Evolutionary conservation across 2,888 invertebrate species (phyloP).

Genomic region (Lottia scabra): DNA sequence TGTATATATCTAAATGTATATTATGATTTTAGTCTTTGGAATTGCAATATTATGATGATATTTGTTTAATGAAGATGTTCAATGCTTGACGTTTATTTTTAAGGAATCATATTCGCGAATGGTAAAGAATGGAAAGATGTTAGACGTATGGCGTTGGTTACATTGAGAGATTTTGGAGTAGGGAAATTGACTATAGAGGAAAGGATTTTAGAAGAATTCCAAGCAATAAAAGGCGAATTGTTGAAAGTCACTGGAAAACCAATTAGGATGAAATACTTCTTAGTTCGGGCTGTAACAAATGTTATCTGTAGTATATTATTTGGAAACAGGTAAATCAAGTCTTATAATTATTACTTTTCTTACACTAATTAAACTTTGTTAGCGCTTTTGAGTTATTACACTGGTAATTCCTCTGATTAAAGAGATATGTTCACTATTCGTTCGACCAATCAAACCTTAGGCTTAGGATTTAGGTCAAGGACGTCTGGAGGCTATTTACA

Average conservation of each 20-base stretch:
- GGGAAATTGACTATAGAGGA: conserved; percentile 49
- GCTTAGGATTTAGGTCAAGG: too few relatives aligned
- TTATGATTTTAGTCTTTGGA: too few relatives aligned
- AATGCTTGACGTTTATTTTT: neutral
- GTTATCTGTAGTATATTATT: conserved; percentile 56
- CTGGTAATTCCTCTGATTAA: too few relatives aligned
- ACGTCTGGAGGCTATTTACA: too few relatives aligned
- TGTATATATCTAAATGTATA: too few relatives aligned
- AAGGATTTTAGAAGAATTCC: conserved; percentile 41
- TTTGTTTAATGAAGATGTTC: too few relatives aligned
- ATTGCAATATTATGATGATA: too few relatives aligned
- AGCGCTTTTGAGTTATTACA: too few relatives aligned
- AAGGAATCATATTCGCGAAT: conserved; percentile 48
- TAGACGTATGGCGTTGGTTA: conserved; percentile 41
- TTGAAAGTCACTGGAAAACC: conserved; percentile 28
- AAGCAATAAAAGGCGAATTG: conserved; percentile 35
- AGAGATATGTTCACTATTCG: too few relatives aligned
- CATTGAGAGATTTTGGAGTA: conserved; percentile 52
- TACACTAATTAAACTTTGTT: too few relatives aligned
- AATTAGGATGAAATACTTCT: conserved; percentile 35
- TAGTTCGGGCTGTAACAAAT: conserved; percentile 47
- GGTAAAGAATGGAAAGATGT: conserved; percentile 47
- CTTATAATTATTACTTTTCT: too few relatives aligned
- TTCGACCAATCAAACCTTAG: too few relatives aligned
- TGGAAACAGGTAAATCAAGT: conserved; percentile 41